phyloP scores from a whole-genome alignment of 2,888 invertebrate species.

The Lepas anatifera region DNA sequence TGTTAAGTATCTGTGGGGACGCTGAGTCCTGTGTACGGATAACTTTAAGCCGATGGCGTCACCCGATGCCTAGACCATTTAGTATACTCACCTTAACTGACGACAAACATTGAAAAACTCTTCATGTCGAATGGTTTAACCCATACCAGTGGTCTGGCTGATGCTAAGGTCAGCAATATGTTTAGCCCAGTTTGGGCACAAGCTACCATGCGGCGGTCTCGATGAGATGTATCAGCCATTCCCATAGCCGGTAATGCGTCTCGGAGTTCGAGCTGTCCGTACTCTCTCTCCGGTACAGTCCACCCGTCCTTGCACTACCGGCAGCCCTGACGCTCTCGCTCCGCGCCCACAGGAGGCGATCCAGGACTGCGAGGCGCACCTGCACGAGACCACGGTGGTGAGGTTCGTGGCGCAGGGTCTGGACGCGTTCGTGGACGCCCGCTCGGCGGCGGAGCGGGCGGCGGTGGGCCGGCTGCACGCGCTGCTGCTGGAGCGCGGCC shows the following conservation, averaged over 20 bases:
- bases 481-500: neutral
- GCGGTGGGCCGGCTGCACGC: neutral
- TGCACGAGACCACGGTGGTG: neutral
- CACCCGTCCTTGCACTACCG: no score
- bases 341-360: neutral
- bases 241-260: neutral
- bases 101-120: no score
- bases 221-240: neutral
- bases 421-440: slow-evolving; percentile 2
- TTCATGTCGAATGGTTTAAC: no score
- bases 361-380: neutral
- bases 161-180: neutral
- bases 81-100: no score
- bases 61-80: no score
- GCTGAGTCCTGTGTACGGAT: no score
- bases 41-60: no score
- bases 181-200: neutral
- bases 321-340: no score
- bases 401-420: neutral
- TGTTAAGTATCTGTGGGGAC: no score
- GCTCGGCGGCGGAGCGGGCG: neutral
- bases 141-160: no score
- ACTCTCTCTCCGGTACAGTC: neutral
- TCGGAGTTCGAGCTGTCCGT: neutral
- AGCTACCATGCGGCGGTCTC: neutral